Base-by-base conservation (phyloP, 2,888 invertebrate species). In the Eupithecia subfuscata region DNA sequence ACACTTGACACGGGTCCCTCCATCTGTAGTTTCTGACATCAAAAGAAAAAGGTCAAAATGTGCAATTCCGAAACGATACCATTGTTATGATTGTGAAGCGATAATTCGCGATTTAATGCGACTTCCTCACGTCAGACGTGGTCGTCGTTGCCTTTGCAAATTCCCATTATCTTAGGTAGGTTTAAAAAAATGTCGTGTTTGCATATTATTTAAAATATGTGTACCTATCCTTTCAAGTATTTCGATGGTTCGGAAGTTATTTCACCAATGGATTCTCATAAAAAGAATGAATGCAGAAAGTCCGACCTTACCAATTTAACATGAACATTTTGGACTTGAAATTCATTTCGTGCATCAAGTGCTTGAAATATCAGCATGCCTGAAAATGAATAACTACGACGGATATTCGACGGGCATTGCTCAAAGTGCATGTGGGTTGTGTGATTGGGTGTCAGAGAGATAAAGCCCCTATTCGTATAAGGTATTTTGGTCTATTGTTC, bases 341-440 rank as follows among this genome's bases (percentile, higher is more conserved):
- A 60, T 60, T 60, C 12, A 60, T 25, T 25, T 25, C 6, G 25
- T 60, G 25, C 56, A 5, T 9, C 40, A 11, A 40, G 14, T 43
- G 43, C 56, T 56, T 22, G 56, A 25, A 60, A 60, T 25, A n/a
- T 56, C 12, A n/a, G 60, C 60, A 60, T 25, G 12, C n/a, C 56
- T 60, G 60, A 25, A 60, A 25, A 60, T 14, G 12, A 14, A 60
- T 22, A 56, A 0, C 60, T 1, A 60, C 60, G 6, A 25, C 60
- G 60, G 25, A 2, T 60, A 14, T 25, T 25, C 14, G 60, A 60
- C 25, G 25, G 25, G 25, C 6, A 14, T 60, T 25, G 60, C 60
- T 60, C 25, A 60, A 60, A 60, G 60, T 60, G 60, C 60, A 60
- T 60, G 60, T 25, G 60, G 60, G 60, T 60, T 60, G 56, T 25